A percentile compares a stretch with the other conserved stretches of the same genome.
These are phyloP conservation scores for Hoplodrina blanda DNA, from an alignment of 2,888 invertebrate genomes.

Conservation along the genomic window DNA sequence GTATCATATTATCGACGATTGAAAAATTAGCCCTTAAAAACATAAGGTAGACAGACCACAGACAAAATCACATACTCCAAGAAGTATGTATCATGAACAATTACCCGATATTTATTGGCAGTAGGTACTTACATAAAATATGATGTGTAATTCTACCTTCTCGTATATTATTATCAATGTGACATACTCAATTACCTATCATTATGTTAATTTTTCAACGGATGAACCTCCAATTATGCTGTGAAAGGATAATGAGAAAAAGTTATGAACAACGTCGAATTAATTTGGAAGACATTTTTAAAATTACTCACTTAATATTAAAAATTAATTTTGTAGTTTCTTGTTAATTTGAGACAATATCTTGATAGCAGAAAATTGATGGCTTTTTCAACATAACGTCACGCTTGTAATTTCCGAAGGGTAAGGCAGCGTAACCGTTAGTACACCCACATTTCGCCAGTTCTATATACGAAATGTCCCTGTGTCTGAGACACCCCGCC, in stretches of 20 bases:
- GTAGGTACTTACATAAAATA: conserved; percentile 10
- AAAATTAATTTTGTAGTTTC: conserved; percentile 2
- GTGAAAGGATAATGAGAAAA: conserved; percentile 11
- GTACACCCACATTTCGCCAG: no score
- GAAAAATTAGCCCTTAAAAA: no score
- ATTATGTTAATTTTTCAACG: conserved; percentile 29
- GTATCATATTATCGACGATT: no score
- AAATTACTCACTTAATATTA: conserved; percentile 19
- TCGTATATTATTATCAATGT: conserved; percentile 24
- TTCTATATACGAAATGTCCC: no score
- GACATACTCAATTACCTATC: conserved; percentile 31
- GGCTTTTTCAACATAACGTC: no score
- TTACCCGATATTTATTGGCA: conserved; percentile 2
- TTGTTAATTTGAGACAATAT: not conserved
- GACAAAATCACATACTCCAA: not conserved
- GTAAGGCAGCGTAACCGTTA: no score
- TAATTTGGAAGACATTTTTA: conserved; percentile 2
- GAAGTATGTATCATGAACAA: not conserved
- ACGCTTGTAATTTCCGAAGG: no score
- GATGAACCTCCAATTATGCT: conserved; percentile 22
- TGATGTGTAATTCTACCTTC: conserved; percentile 1
- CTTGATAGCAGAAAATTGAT: not conserved
- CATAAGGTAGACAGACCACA: not conserved
- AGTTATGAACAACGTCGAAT: conserved; percentile 8
- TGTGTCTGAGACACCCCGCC: no score